Evolutionary conservation across 2,113 vertebrate genomes (phyloP), one percentile per base, ranked within the genome.

Genomic region (Paradisaea rubra): DNA sequence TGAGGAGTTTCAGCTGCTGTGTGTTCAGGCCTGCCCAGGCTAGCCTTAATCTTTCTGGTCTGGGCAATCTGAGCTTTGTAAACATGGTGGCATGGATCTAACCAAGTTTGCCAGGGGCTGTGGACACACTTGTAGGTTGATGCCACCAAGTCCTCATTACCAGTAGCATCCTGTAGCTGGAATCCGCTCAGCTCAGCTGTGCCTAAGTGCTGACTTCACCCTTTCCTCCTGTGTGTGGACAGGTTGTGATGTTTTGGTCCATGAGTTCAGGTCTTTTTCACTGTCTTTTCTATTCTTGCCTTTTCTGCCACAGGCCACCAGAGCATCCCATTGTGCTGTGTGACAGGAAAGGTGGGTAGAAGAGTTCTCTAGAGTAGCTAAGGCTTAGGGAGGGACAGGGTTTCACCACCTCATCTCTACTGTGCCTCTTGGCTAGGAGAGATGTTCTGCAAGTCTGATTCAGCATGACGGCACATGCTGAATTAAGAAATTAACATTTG

Each of bases 361-460:
- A 49, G 33, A 39, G 30, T 20, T 85, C 41, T 76, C n/a, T n/a
- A 22, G 50, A 73, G 45, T 2, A 52, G 18, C n/a, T 12, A 14
- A 37, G 76, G 16, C 25, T 52, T 44, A 3, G 30, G 7, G 30
- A 85, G 23, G 30, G 60, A 81, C 37, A 11, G 57, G 28, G 37
- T 65, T 88, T 86, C 71, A 63, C 86, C 35, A 41, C 37, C 50
- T 85, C 41, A 24, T 69, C 79, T 68, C 63, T 30, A 2, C 8
- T 7, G 22, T n/a, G 71, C 53, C 65, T 57, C 68, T 49, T 90
- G 91, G 80, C 76, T 8, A 31, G 53, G 37, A 24, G 18, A 65
- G 71, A 80, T 41, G 72, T 83, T 92, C 66, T 42, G 53, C 68
- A 35, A 77, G 83, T 45, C 79, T 79, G 37, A 70, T 93, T 77